Evolutionary conservation across 2,113 vertebrate genomes (phyloP), one percentile per base, ranked within the genome.

Genomic region (Suricata suricatta): DNA sequence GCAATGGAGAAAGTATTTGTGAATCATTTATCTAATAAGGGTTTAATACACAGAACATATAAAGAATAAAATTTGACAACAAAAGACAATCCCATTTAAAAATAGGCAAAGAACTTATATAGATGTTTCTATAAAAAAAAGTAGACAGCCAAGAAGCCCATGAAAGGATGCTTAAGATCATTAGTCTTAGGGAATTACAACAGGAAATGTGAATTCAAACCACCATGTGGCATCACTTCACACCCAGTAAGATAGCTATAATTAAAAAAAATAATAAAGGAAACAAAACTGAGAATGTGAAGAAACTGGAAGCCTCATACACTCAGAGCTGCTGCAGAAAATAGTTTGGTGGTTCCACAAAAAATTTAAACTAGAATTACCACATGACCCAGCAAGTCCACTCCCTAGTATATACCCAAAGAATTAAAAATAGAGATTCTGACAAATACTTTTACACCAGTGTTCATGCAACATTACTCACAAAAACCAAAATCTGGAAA

Each of bases 191-290:
- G 72, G 72, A 76, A 76, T 16, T 76, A 44, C 12, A 82, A 66
- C 35, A 90, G 33, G 31, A 83, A 95, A 88, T 71, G 21, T 23
- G 92, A 94, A 91, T 77, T 82, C 80, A 90, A 96, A 90, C 38
- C 29, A 66, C 9, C 84, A 80, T 76, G 50, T 72, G 15, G 16
- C 90, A n/a, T 77, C 19, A 63, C 60, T 88, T 91, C 50, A 95
- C 1, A 86, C 1, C 7, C n/a, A 38, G 15, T 82, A 91, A 44
- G 14, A 35, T 57, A 11, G n/a, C 27, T 96, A 41, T 44, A 63
- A 90, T 60, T 25, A 14, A 47, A 90, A 29, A 29, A 29, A 83
- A 77, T 52, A 33, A 8, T 38, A 79, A 92, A 92, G 21, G 57
- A 23, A 47, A 44, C 29, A 21, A 88, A 79, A 31, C 85, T 66